A percentile compares a stretch with the other conserved stretches of the same genome.
phyloP scores from a whole-genome alignment of 2,888 invertebrate genomes.

The Andricus quercusramuli region DNA sequence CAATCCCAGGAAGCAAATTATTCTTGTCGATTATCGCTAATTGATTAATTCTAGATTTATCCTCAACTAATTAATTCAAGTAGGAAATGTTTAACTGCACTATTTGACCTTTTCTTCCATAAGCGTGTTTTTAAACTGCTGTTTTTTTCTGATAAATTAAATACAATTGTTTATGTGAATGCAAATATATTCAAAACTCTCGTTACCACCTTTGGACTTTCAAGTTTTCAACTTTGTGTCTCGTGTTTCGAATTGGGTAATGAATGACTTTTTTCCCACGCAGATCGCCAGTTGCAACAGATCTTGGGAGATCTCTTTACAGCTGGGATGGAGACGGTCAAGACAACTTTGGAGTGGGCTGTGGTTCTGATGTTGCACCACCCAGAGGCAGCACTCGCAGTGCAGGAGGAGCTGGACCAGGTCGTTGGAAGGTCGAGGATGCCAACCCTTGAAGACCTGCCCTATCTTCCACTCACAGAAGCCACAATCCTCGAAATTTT shows the following conservation, averaged over 20 bases:
- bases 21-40: background rate
- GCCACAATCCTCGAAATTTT: slow-evolving; percentile 93
- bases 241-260: slow-evolving; percentile 3
- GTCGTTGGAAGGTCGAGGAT: slow-evolving; percentile 89
- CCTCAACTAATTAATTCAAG: slow-evolving; percentile 3
- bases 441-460: slow-evolving; percentile 90
- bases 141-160: background rate
- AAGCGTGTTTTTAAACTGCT: background rate
- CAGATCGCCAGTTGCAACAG: slow-evolving; percentile 94
- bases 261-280: slow-evolving; percentile 32
- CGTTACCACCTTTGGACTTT: background rate
- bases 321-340: slow-evolving; percentile 96
- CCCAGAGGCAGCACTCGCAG: slow-evolving; percentile 88
- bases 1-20: slow-evolving; percentile 10
- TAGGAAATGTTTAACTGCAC: slow-evolving; percentile 26
- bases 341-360: slow-evolving; percentile 93
- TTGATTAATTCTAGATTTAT: background rate
- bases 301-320: slow-evolving; percentile 94
- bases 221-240: slow-evolving; percentile 3
- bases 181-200: background rate
- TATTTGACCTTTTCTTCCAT: background rate
- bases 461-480: slow-evolving; percentile 90
- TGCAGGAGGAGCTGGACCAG: slow-evolving; percentile 92
- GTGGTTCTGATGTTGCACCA: slow-evolving; percentile 92
- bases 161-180: background rate